Conservation (phyloP, 53 echinoderm and acorn worm genomes). For the Temnopleurus reevesii region DNA sequence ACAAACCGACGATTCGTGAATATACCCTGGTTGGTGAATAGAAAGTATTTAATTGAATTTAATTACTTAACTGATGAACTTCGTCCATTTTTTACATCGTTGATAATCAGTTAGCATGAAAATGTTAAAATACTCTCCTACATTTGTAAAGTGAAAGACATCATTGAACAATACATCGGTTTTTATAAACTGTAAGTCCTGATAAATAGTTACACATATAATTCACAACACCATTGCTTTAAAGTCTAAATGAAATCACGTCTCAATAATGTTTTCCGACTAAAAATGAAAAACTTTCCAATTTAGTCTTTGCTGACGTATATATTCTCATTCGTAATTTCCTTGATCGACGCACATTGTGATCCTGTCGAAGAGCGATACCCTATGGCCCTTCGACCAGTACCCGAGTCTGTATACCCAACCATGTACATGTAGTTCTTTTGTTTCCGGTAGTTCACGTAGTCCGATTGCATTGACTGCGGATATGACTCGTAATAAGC, state of each 20-base stretch:
- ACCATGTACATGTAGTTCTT: conserved; percentile 61
- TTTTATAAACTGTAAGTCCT: no score
- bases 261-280: no score
- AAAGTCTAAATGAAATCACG: background rate
- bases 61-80: no score
- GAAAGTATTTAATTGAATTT: no score
- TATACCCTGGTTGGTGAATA: no score
- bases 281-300: background rate
- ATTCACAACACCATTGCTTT: background rate
- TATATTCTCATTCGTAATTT: conserved; percentile 40
- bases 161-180: background rate
- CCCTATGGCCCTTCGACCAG: conserved; percentile 38
- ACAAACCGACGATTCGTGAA: no score
- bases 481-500: conserved; percentile 12
- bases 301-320: conserved; percentile 48
- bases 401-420: conserved; percentile 27
- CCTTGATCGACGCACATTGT: conserved; percentile 37
- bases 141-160: background rate
- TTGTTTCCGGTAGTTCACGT: conserved; percentile 40
- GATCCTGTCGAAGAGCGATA: conserved; percentile 37
- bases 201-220: no score
- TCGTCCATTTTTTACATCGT: no score
- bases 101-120: no score
- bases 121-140: no score
- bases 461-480: background rate